Percentiles rank a stretch among this genome's conserved stretches.
These are phyloP conservation scores for Aphelenchoides avenae DNA, from an alignment of 1,140 invertebrate genomes.

Conservation along the genomic window DNA sequence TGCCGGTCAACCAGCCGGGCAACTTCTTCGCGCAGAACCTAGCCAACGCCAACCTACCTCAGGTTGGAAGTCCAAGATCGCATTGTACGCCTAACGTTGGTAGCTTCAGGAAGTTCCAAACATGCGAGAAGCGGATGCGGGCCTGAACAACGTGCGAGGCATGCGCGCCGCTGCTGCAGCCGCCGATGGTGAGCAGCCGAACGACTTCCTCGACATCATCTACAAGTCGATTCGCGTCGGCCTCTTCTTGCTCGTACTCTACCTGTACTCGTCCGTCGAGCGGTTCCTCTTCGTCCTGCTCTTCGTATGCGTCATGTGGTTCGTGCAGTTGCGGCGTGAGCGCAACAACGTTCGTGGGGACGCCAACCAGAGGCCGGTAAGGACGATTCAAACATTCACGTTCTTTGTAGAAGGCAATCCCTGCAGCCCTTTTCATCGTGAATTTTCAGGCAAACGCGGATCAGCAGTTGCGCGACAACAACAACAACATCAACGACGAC, in stretches of 20 bases:
- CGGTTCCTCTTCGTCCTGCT: constrained; percentile 6
- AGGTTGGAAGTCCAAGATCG: no score
- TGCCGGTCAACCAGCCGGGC: no score
- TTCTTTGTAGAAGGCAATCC: no score
- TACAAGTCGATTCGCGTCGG: constrained; percentile 10
- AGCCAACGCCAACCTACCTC: no score
- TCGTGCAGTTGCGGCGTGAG: constrained; percentile 14
- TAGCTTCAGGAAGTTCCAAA: no score
- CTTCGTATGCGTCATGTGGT: constrained; percentile 8
- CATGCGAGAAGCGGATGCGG: no score
- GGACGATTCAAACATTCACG: background rate
- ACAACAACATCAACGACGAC: constrained; percentile 6
- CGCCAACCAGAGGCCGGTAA: background rate
- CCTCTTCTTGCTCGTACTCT: constrained; percentile 12
- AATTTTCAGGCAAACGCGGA: no score
- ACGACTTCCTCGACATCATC: background rate
- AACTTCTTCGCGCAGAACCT: no score
- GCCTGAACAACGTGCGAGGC: no score
- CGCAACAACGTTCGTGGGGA: background rate
- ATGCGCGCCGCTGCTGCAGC: no score
- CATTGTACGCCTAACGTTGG: no score
- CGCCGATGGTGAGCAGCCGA: background rate
- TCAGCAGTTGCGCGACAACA: background rate
- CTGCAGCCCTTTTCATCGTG: no score
- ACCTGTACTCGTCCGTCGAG: constrained; percentile 12